phyloP scores from a whole-genome alignment of 2,113 vertebrate genomes.

The Nyctibius bracteatus region DNA sequence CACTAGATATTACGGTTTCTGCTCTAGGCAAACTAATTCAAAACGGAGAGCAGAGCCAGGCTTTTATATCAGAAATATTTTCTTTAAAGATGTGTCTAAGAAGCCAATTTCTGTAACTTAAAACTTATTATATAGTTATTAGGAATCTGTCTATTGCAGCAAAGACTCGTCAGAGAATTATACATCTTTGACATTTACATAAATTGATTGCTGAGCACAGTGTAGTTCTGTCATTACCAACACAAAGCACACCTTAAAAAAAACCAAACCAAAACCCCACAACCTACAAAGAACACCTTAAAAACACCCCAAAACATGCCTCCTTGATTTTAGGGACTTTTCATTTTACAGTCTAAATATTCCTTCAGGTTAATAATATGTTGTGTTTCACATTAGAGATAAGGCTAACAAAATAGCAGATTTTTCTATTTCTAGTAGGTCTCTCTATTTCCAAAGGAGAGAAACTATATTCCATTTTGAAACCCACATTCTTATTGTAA shows the following conservation, averaged over 20 bases:
- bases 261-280: neutral
- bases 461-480: neutral
- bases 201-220: neutral
- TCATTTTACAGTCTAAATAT: neutral
- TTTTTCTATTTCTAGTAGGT: neutral
- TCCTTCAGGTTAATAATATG: neutral
- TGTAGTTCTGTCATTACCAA: neutral
- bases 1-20: neutral
- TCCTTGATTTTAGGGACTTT: neutral
- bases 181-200: neutral
- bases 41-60: neutral
- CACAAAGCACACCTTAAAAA: neutral
- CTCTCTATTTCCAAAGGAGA: neutral
- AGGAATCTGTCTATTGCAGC: neutral
- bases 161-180: neutral
- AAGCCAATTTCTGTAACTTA: neutral
- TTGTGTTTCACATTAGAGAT: neutral
- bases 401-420: neutral
- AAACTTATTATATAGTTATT: neutral
- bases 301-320: neutral
- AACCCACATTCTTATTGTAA: neutral
- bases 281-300: neutral
- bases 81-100: neutral
- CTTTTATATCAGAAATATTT: neutral
- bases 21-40: neutral